Percentiles rank a stretch among this genome's conserved stretches.
Evolutionary conservation across 2,797 vertebrate species (phyloP).

Genomic region (Enteromius trimaculatus): DNA sequence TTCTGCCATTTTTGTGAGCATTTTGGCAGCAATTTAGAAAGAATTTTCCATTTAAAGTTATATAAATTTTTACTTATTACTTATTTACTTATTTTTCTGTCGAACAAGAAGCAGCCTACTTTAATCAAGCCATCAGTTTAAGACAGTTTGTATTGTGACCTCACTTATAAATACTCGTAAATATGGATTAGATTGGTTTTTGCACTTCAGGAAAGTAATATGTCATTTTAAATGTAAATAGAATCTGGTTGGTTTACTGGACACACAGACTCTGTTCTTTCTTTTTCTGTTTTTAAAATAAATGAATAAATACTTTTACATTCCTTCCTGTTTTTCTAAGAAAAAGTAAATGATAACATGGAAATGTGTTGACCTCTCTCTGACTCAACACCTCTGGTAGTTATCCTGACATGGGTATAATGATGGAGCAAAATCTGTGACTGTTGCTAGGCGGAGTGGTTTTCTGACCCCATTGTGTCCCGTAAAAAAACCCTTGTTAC

Average conservation of each 20-base stretch:
- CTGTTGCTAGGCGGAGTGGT: not conserved
- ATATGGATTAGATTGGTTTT: not conserved
- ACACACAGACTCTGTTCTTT: not conserved
- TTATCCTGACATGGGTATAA: not conserved
- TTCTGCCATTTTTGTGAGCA: too few relatives aligned
- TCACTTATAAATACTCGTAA: not conserved
- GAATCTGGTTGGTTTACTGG: not conserved
- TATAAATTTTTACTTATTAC: too few relatives aligned
- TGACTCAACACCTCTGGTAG: not conserved
- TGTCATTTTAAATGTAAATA: not conserved
- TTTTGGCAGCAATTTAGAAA: too few relatives aligned
- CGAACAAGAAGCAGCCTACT: not conserved
- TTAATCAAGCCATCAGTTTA: not conserved
- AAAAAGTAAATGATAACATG: not conserved
- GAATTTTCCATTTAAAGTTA: too few relatives aligned
- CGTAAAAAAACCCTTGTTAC: constrained; percentile 6
- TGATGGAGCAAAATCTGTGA: not conserved
- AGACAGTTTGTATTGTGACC: not conserved
- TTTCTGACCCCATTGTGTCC: constrained; percentile 2
- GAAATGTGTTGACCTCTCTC: not conserved
- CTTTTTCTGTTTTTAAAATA: not conserved
- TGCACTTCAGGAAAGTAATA: not conserved
- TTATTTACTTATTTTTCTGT: too few relatives aligned
- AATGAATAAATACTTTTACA: too few relatives aligned
- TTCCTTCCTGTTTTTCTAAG: not conserved